Conservation (phyloP, 2,113 vertebrate species). For the Gallinago paraguaiae region DNA sequence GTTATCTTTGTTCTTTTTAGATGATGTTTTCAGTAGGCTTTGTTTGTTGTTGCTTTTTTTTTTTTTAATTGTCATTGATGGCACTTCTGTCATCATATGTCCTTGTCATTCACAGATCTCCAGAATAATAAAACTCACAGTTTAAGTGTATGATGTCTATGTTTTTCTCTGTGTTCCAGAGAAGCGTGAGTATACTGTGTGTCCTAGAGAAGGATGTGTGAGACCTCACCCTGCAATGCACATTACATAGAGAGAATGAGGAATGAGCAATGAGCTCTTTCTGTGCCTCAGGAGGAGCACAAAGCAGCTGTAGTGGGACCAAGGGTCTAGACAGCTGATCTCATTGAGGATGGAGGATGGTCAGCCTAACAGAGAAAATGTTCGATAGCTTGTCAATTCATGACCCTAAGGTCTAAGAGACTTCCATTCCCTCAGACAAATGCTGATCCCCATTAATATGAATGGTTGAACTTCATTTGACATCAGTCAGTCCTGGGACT, state of each 20-base stretch:
- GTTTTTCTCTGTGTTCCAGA: neutral
- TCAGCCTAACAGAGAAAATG: conserved; percentile 4
- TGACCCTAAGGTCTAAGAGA: conserved; percentile 43
- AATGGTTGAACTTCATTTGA: conserved; percentile 62
- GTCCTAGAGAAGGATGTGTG: neutral
- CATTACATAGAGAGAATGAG: neutral
- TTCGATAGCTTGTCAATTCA: conserved; percentile 44
- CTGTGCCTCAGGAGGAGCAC: conserved; percentile 3
- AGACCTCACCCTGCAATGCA: neutral
- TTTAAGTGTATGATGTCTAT: neutral
- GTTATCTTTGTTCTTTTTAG: neutral
- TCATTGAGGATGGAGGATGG: conserved; percentile 19
- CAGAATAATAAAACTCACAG: neutral
- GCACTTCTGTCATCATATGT: neutral
- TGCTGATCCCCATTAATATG: conserved; percentile 52
- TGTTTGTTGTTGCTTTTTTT: neutral
- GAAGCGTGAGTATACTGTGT: neutral
- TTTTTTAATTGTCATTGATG: neutral
- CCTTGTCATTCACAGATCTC: neutral
- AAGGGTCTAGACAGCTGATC: conserved; percentile 38
- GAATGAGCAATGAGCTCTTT: conserved; percentile 17
- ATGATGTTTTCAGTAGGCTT: neutral
- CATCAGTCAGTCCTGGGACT: conserved; percentile 37
- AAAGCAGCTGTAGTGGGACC: conserved; percentile 18
- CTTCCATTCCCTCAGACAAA: conserved; percentile 45